These are phyloP conservation scores for Erythrocebus patas DNA, from an alignment of 2,113 vertebrate genomes.

Conservation along the genomic window DNA sequence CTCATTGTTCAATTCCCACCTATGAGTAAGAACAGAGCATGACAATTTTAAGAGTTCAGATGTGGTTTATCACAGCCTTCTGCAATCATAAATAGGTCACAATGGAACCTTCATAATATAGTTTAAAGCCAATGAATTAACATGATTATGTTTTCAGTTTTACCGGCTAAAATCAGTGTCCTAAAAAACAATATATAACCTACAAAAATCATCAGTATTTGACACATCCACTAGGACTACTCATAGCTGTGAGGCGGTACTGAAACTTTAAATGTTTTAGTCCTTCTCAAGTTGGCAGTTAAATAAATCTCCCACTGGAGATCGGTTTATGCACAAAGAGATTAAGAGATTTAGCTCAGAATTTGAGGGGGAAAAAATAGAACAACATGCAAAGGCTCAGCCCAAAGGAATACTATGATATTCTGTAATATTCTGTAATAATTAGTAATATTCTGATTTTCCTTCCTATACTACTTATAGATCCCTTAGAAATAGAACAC, in stretches of 20 bases:
- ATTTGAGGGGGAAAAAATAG: neutral
- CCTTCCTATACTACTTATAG: neutral
- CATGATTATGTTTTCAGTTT: constrained; percentile 29
- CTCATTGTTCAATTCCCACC: too few species aligned
- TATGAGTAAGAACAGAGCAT: neutral
- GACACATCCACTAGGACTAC: neutral
- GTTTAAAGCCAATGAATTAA: neutral
- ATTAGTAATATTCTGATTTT: constrained; percentile 47
- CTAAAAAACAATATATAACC: constrained; percentile 33
- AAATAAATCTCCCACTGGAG: constrained; percentile 15
- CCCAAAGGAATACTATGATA: constrained; percentile 37
- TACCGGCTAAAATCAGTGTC: neutral
- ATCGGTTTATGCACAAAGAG: constrained; percentile 37
- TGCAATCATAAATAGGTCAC: neutral
- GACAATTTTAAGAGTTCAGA: neutral
- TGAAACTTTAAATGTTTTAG: constrained; percentile 34
- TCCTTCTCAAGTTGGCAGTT: constrained; percentile 26
- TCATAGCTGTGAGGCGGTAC: neutral
- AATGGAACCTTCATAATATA: neutral
- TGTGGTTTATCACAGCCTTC: neutral
- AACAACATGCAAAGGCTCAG: constrained; percentile 38
- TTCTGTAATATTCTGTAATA: too few species aligned
- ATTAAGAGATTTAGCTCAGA: constrained; percentile 41
- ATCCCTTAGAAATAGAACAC: constrained; percentile 40
- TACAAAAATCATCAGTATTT: constrained; percentile 1